phyloP scores from a whole-genome alignment of 2,888 invertebrate species.

The Drosophila bunnanda region DNA sequence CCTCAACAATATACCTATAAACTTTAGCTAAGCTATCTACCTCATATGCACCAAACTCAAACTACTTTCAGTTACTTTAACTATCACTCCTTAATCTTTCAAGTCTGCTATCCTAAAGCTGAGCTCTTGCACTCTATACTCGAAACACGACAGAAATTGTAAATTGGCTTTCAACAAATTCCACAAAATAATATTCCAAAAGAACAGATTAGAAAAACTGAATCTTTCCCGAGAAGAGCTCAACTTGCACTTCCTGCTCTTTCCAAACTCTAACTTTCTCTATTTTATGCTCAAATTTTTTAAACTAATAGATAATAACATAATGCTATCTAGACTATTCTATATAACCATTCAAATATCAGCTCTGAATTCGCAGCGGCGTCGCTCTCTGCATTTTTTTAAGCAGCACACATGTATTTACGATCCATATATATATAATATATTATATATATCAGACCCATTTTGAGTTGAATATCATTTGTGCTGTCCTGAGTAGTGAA shows the following conservation, averaged over 20 bases:
- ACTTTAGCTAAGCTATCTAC: slow-evolving; percentile 30
- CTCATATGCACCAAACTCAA: slow-evolving; percentile 51
- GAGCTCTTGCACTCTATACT: slow-evolving; percentile 58
- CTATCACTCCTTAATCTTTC: slow-evolving; percentile 36
- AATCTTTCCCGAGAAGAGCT: slow-evolving; percentile 56
- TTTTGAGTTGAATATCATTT: slow-evolving; percentile 63
- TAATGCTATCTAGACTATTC: slow-evolving; percentile 28
- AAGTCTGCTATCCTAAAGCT: slow-evolving; percentile 53
- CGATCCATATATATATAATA: slow-evolving; percentile 1
- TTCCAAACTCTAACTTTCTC: slow-evolving; percentile 43
- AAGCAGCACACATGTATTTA: slow-evolving; percentile 45
- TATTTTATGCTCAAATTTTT: slow-evolving; percentile 42
- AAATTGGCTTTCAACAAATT: slow-evolving; percentile 19
- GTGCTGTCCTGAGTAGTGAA: slow-evolving; percentile 82
- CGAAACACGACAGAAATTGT: slow-evolving; percentile 15
- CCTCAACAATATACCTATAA: slow-evolving; percentile 23
- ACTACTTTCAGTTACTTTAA: slow-evolving; percentile 30
- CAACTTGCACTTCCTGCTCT: slow-evolving; percentile 63
- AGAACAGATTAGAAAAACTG: background rate
- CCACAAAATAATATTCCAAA: background rate
- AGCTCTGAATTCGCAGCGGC: slow-evolving; percentile 33
- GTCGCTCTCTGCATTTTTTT: slow-evolving; percentile 15
- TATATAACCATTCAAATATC: slow-evolving; percentile 25
- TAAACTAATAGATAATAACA: slow-evolving; percentile 25
- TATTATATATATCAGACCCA: slow-evolving; percentile 8